Evolutionary conservation across 2,797 vertebrate genomes (phyloP).

Genomic region (Halcyon leucocephala): DNA sequence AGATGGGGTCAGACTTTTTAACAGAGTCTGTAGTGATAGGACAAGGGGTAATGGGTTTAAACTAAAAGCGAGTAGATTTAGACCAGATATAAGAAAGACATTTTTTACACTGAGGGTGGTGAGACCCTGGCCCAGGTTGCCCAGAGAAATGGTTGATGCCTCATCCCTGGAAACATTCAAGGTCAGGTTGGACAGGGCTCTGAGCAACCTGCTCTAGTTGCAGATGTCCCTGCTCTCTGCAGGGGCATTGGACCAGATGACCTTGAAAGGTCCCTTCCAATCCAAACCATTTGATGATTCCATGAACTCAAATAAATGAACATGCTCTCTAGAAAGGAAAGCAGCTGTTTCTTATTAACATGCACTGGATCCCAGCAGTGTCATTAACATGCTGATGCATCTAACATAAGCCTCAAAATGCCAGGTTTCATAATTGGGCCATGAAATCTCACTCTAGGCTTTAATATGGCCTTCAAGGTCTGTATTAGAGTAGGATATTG

Average conservation of each 20-base stretch:
- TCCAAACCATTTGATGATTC: neutral
- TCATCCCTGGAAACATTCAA: no score
- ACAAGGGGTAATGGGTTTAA: neutral
- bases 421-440: slow-evolving; percentile 35
- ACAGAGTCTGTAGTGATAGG: rapidly evolving
- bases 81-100: rapidly evolving
- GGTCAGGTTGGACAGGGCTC: rapidly evolving
- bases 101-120: neutral
- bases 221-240: neutral
- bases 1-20: neutral
- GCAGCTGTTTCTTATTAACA: slow-evolving; percentile 44
- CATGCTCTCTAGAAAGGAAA: neutral
- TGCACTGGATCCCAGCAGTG: slow-evolving; percentile 39
- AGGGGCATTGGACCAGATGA: neutral
- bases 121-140: neutral
- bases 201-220: neutral
- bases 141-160: neutral
- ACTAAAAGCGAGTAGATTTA: no score
- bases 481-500: neutral
- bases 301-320: neutral
- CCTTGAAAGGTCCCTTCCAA: neutral
- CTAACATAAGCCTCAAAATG: slow-evolving; percentile 34
- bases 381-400: slow-evolving; percentile 41
- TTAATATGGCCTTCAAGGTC: neutral
- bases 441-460: slow-evolving; percentile 24